Conservation (phyloP, 2,888 invertebrate genomes). For the Zygaena filipendulae region DNA sequence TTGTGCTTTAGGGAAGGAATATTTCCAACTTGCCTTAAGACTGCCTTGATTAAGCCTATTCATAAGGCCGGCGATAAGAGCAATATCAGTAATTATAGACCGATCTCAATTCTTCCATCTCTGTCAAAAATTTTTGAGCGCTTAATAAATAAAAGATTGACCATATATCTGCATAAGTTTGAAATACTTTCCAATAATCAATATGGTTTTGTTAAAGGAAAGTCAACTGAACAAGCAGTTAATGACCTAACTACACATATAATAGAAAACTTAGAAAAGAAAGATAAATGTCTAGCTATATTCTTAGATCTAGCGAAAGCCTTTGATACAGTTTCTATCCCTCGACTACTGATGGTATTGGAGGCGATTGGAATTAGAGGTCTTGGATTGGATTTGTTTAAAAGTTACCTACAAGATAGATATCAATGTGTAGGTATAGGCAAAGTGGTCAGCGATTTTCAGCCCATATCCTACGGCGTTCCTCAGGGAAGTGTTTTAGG, state of each 20-base stretch:
- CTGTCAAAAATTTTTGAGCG: background rate
- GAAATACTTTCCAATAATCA: background rate
- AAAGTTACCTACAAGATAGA: background rate
- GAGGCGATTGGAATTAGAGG: background rate
- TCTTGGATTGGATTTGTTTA: background rate
- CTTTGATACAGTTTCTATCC: slow-evolving; percentile 3
- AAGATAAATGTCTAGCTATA: background rate
- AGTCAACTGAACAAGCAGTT: background rate
- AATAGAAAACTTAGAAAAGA: background rate
- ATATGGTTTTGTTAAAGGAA: background rate
- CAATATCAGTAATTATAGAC: background rate
- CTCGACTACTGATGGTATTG: background rate
- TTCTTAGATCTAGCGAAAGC: slow-evolving; percentile 2
- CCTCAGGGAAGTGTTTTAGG: slow-evolving; percentile 4
- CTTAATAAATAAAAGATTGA: background rate
- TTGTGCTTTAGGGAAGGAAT: too few species aligned
- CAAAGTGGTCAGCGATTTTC: too few species aligned
- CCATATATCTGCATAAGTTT: background rate
- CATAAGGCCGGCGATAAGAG: background rate
- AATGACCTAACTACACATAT: background rate
- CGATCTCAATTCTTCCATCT: background rate
- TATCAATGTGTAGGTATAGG: background rate
- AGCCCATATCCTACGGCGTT: background rate
- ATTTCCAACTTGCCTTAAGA: background rate
- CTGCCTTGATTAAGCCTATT: background rate